Percentiles rank a stretch among this genome's conserved stretches.
Evolutionary conservation across 2,797 vertebrate species (phyloP).

Genomic region (Podargus strigoides): DNA sequence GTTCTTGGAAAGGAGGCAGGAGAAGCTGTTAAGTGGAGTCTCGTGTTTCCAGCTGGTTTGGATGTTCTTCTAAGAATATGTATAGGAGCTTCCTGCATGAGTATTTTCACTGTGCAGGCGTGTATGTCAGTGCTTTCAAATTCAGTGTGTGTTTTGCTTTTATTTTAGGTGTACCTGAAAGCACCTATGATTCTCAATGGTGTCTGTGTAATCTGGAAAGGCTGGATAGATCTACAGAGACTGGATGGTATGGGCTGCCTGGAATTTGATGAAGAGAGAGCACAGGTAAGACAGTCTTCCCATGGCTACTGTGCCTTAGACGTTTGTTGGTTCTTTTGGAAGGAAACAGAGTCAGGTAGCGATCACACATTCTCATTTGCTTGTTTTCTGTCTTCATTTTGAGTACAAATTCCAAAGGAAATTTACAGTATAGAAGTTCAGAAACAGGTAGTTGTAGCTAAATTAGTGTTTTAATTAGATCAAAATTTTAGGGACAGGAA

Average conservation of each 20-base stretch:
- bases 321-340: not conserved
- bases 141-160: not conserved
- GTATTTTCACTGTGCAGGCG: not conserved
- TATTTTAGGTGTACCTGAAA: conserved; percentile 89
- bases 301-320: not conserved
- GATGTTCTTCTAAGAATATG: conserved; percentile 15
- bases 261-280: conserved; percentile 96
- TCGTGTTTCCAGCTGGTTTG: conserved; percentile 46
- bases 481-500: not conserved
- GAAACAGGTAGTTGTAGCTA: not conserved
- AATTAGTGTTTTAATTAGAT: not conserved
- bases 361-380: not conserved
- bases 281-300: conserved; percentile 82
- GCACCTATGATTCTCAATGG: conserved; percentile 98
- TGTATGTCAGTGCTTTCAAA: not conserved
- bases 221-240: conserved; percentile 96
- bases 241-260: conserved; percentile 97
- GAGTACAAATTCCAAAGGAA: not conserved
- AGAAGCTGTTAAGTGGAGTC: conserved; percentile 18
- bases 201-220: conserved; percentile 98
- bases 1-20: conserved; percentile 24
- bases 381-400: not conserved
- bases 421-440: not conserved
- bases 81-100: not conserved
- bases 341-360: not conserved